Evolutionary conservation across 2,113 vertebrate genomes (phyloP).

Genomic region (Danionella cerebrum): DNA sequence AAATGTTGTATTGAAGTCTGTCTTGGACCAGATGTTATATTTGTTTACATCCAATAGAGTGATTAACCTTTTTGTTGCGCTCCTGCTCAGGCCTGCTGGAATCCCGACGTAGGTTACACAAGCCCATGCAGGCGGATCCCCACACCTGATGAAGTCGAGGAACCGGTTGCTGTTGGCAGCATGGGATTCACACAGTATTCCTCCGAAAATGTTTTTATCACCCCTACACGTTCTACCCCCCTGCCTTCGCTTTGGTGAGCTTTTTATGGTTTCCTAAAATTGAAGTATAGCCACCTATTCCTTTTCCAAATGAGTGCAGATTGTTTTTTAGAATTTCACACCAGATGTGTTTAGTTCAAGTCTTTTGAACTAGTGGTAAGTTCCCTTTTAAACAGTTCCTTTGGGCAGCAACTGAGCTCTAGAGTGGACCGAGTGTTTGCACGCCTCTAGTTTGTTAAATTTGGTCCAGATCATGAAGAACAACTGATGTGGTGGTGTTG

Average conservation of each 20-base stretch:
- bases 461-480: too few species aligned
- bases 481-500: too few species aligned
- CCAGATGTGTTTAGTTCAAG: too few species aligned
- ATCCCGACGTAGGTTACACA: constrained; percentile 42
- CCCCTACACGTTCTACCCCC: constrained; percentile 71
- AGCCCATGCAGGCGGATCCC: constrained; percentile 74
- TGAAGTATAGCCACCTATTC: too few species aligned
- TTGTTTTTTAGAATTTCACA: too few species aligned
- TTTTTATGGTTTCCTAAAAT: too few species aligned
- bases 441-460: too few species aligned
- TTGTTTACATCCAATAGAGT: not conserved
- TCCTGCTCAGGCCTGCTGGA: constrained; percentile 53
- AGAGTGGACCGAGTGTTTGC: too few species aligned
- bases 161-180: constrained; percentile 38
- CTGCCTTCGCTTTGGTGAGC: constrained; percentile 81
- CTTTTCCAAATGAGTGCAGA: too few species aligned
- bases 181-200: constrained; percentile 51
- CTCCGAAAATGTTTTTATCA: constrained; percentile 53
- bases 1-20: not conserved
- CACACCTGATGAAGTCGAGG: constrained; percentile 72
- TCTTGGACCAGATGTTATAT: not conserved
- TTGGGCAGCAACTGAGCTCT: too few species aligned
- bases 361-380: too few species aligned
- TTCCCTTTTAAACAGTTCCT: too few species aligned
- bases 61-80: not conserved